Evolutionary conservation across 2,113 vertebrate species (phyloP).

Genomic region (Tricholaema leucomelas): DNA sequence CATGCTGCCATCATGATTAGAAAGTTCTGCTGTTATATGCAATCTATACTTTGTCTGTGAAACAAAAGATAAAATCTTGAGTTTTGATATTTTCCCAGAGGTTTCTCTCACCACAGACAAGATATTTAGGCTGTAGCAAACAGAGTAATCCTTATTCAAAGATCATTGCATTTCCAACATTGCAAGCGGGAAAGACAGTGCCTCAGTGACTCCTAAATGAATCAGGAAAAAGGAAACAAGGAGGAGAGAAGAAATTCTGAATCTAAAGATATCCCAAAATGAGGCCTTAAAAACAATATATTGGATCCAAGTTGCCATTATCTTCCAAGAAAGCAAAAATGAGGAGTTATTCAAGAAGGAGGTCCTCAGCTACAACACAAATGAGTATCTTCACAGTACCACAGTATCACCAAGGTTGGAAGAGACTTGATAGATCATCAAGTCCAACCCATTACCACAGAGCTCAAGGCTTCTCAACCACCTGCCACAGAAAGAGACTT

Average conservation of each 20-base stretch:
- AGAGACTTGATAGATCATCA: too few relatives aligned
- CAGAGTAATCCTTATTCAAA: background rate
- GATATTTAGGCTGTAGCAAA: background rate
- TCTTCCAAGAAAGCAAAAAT: background rate
- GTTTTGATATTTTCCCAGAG: background rate
- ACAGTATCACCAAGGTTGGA: too few relatives aligned
- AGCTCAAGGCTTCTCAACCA: background rate
- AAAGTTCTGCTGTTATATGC: background rate
- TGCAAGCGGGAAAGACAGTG: background rate
- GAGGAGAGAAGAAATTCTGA: background rate
- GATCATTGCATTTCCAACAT: fast-evolving
- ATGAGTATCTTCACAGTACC: background rate
- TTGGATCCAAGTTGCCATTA: background rate
- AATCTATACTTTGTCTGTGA: background rate
- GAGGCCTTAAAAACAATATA: background rate
- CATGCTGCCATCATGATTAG: background rate
- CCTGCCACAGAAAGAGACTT: background rate
- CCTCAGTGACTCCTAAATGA: background rate
- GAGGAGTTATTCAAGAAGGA: background rate
- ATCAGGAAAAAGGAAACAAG: background rate
- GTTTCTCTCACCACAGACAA: background rate
- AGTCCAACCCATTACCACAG: too few relatives aligned
- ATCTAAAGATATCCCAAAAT: background rate
- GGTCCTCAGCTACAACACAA: background rate
- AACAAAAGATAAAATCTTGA: background rate